Evolutionary conservation across 2,113 vertebrate genomes (phyloP).

Genomic region (Antigone vipio): DNA sequence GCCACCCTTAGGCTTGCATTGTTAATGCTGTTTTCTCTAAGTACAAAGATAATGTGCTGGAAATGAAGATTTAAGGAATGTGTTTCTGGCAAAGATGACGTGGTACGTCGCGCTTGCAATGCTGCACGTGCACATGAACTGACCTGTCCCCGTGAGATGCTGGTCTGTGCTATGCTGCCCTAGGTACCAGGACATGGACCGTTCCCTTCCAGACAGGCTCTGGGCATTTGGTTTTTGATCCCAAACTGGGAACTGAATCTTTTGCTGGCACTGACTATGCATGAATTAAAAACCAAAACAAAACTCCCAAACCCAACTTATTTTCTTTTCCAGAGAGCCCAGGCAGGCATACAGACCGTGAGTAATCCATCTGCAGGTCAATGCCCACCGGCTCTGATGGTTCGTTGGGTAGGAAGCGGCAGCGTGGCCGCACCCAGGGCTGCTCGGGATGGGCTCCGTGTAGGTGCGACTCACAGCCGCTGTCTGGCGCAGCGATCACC

Average conservation of each 20-base stretch:
- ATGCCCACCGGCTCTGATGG: rapidly evolving
- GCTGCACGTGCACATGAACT: rapidly evolving
- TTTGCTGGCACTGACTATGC: not conserved
- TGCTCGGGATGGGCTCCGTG: not conserved
- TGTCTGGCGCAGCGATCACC: rapidly evolving
- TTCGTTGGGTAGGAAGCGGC: not conserved
- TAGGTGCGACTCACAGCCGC: not conserved
- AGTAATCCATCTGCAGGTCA: not conserved
- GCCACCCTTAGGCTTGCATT: not conserved
- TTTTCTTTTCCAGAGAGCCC: not conserved
- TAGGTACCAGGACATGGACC: not conserved
- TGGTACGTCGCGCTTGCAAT: rapidly evolving
- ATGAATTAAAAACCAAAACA: not conserved
- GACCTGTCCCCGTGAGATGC: rapidly evolving
- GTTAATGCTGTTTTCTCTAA: rapidly evolving
- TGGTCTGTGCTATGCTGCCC: not conserved
- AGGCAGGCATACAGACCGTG: rapidly evolving
- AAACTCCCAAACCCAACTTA: too few species aligned
- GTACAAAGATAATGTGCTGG: rapidly evolving
- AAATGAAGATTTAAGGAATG: not conserved
- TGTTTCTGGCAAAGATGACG: rapidly evolving
- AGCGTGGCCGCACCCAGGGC: not conserved
- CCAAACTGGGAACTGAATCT: not conserved
- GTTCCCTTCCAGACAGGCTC: not conserved
- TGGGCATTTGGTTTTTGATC: not conserved